Evolutionary conservation across 2,113 vertebrate genomes (phyloP).

Genomic region (Pelusios castaneus): DNA sequence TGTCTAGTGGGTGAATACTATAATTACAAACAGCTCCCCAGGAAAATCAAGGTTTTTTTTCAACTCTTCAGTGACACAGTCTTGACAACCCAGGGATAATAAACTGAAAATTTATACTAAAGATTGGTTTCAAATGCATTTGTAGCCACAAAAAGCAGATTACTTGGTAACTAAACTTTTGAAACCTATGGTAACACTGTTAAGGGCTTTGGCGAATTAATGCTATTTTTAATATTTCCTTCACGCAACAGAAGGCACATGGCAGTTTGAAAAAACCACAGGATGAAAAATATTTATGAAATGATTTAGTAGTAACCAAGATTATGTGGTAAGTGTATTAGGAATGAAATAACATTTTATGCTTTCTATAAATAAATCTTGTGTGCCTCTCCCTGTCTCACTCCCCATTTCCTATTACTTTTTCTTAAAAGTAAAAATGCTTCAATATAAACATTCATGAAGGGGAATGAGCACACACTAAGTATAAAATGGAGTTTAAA

Average conservation of each 20-base stretch:
- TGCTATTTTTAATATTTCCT: background rate
- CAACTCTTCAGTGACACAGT: background rate
- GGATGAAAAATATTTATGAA: background rate
- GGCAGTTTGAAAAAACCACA: background rate
- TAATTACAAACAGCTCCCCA: background rate
- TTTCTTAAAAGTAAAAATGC: background rate
- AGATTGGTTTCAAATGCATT: background rate
- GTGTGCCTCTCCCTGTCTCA: background rate
- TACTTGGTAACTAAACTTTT: background rate
- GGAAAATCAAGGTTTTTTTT: background rate
- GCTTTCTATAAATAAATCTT: background rate
- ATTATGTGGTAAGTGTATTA: background rate
- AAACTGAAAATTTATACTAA: background rate
- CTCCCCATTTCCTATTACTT: background rate
- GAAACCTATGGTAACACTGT: background rate
- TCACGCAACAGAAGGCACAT: background rate
- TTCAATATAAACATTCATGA: background rate
- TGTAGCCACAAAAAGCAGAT: background rate
- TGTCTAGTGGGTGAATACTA: conserved; percentile 44
- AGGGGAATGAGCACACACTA: background rate
- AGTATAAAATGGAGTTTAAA: background rate
- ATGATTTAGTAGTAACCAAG: background rate
- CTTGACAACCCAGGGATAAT: background rate
- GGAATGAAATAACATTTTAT: background rate
- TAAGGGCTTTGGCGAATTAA: background rate